These are phyloP conservation scores for Sitta carolinensis DNA, from an alignment of 2,797 vertebrate species.

Conservation along the genomic window DNA sequence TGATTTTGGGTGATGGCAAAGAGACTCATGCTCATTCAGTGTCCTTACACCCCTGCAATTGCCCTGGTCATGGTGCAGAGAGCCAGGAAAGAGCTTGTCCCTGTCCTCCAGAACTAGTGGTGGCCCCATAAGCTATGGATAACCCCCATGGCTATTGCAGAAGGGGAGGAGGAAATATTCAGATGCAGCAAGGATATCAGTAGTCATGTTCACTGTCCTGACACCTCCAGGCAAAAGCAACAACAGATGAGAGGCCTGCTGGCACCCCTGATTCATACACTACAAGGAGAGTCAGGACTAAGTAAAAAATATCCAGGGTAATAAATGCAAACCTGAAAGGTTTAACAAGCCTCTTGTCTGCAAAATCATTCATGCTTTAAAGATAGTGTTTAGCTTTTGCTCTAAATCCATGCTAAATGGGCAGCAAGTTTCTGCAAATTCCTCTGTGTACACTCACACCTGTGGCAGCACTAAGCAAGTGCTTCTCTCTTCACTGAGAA, in stretches of 20 bases:
- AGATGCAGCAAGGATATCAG: neutral
- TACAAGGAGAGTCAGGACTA: neutral
- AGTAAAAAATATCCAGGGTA: neutral
- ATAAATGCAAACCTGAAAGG: neutral
- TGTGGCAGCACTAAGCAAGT: neutral
- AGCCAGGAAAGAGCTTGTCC: neutral
- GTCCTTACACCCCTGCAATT: neutral
- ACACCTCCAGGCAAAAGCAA: neutral
- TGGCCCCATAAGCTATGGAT: neutral
- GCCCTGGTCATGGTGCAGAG: neutral
- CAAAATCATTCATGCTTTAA: neutral
- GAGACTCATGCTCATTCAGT: neutral
- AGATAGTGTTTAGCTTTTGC: neutral
- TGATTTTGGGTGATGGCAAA: neutral
- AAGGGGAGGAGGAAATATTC: neutral
- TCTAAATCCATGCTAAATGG: neutral
- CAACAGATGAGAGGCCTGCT: neutral
- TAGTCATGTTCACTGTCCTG: neutral
- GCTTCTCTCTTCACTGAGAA: neutral
- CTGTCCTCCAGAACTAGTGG: neutral
- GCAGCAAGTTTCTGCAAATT: neutral
- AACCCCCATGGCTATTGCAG: neutral
- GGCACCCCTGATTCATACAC: neutral
- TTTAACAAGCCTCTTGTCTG: neutral
- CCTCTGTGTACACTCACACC: neutral